Conservation (phyloP, 2,888 invertebrate species). For the Patella caerulea region DNA sequence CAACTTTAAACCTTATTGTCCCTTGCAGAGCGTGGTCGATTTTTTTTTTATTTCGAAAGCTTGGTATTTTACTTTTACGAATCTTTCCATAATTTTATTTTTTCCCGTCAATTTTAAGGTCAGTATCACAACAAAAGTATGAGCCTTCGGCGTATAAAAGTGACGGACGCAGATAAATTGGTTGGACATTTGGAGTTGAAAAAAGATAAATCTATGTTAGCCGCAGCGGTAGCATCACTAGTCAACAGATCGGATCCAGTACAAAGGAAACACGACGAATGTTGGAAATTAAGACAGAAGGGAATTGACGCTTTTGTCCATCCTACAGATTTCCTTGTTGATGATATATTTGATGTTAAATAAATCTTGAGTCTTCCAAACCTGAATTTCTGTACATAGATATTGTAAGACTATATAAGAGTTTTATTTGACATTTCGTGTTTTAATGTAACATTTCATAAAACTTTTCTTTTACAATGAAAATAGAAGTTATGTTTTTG, state of each 20-base stretch:
- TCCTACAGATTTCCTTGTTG: neutral
- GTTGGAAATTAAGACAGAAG: neutral
- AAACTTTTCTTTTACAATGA: too few relatives aligned
- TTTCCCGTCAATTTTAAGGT: neutral
- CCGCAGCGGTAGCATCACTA: neutral
- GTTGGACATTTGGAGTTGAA: neutral
- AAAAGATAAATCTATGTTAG: neutral
- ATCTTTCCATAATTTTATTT: too few relatives aligned
- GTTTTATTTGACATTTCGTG: too few relatives aligned
- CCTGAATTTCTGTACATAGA: too few relatives aligned
- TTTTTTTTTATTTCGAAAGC: neutral
- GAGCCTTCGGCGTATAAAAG: neutral
- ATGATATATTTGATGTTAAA: neutral
- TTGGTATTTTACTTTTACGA: too few relatives aligned
- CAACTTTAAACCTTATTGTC: neutral
- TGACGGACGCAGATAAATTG: neutral
- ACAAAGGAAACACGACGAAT: neutral
- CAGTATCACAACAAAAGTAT: neutral
- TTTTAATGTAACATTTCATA: too few relatives aligned
- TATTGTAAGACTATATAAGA: too few relatives aligned
- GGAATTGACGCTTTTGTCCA: neutral
- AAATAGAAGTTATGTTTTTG: too few relatives aligned
- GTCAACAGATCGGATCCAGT: neutral
- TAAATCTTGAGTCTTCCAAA: too few relatives aligned
- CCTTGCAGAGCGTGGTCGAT: neutral